Evolutionary conservation across 2,113 vertebrate species (phyloP).

Genomic region (Tragelaphus scriptus): DNA sequence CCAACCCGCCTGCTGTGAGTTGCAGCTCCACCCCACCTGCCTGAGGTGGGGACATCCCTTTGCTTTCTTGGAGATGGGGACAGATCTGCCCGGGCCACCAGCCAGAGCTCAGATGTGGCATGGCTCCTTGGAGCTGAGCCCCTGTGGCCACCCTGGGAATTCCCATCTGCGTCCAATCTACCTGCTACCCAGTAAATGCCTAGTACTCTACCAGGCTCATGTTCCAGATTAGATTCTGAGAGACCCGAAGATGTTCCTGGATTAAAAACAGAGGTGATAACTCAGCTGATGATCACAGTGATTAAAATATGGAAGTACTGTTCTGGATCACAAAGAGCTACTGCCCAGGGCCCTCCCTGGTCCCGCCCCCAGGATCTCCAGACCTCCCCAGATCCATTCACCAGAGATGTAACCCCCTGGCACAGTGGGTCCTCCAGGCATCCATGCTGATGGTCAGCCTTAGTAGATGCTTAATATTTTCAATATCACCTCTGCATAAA

Average conservation of each 20-base stretch:
- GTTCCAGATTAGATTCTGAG: not conserved
- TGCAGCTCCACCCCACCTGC: constrained; percentile 77
- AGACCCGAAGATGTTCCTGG: not conserved
- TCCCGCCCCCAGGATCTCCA: not conserved
- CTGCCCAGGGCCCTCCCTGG: not conserved
- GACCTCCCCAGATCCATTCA: not conserved
- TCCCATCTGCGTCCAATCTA: not conserved
- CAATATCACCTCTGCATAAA: not conserved
- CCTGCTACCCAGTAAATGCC: not conserved
- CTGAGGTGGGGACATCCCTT: constrained; percentile 79
- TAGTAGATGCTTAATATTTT: not conserved
- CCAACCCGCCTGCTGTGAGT: constrained; percentile 88
- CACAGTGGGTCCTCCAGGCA: not conserved
- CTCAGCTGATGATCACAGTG: not conserved
- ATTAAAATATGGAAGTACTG: not conserved
- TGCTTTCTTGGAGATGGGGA: constrained; percentile 74
- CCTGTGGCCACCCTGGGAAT: not conserved
- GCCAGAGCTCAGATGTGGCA: not conserved
- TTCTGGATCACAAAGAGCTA: not conserved
- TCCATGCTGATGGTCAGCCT: not conserved
- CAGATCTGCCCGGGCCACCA: not conserved
- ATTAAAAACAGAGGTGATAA: not conserved
- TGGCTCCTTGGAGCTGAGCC: not conserved
- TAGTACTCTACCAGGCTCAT: not conserved
- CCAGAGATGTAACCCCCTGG: not conserved